Evolutionary conservation across 2,888 invertebrate genomes (phyloP).

Genomic region (Cerastoderma edule): DNA sequence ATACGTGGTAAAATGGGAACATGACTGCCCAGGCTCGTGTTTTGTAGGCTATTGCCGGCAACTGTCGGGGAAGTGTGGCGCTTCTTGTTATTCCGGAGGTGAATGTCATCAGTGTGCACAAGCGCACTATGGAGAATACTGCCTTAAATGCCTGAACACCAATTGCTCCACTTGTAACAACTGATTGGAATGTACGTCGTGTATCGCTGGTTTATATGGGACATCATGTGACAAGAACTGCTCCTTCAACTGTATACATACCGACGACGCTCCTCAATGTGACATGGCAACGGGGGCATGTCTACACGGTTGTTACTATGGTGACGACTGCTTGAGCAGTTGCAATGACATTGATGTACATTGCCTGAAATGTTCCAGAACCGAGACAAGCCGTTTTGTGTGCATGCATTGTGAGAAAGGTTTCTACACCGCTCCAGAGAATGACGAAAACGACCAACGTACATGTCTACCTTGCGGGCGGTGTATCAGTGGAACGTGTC

Average conservation of each 20-base stretch:
- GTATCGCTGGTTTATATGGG: not conserved
- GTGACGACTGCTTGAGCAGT: not conserved
- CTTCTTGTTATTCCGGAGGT: not conserved
- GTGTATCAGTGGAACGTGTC: too few species aligned
- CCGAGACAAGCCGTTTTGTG: too few species aligned
- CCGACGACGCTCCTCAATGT: too few species aligned
- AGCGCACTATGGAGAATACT: not conserved
- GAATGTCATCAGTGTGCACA: not conserved
- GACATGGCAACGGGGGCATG: not conserved
- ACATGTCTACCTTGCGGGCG: too few species aligned
- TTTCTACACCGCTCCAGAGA: too few species aligned
- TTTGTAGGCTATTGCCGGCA: not conserved
- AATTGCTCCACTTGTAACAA: too few species aligned
- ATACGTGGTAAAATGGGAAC: not conserved
- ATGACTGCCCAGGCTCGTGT: not conserved
- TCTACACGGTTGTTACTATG: not conserved
- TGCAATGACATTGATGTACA: not conserved
- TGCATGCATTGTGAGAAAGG: too few species aligned
- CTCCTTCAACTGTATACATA: not conserved
- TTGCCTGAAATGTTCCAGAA: too few species aligned
- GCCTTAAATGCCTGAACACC: too few species aligned
- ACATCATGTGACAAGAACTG: not conserved
- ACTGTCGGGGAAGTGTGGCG: not conserved
- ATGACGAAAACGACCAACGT: too few species aligned
- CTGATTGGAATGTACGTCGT: not conserved